Base-by-base conservation (phyloP, 2,113 vertebrate species). In the Bufo bufo region DNA sequence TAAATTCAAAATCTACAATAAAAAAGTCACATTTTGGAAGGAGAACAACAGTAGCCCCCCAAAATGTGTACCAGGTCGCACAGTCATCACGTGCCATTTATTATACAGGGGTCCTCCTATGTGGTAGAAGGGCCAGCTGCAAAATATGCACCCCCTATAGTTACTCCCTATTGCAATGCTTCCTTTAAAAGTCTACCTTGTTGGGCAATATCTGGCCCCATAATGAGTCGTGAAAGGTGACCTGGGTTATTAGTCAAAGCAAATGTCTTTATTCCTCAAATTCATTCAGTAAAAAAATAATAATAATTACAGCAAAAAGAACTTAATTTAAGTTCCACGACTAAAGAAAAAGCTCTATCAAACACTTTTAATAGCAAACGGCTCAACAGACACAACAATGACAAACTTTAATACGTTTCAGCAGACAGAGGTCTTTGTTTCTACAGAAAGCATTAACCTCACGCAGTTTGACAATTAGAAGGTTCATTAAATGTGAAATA, bases 381-480 rank as follows among this genome's bases (percentile, higher is more conserved):
- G 12, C 74, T 77, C 17, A 13, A 49, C 75, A 50, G 47, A 77
- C 19, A 79, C 20, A 52, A 52, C 47, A 79, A 16, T 79, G 77
- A 33, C 5, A 79, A 79, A 47, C 11, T 6, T 47, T 16, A 65
- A 82, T 63, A 47, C 8, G 47, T 82, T 82, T 65, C 45, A 63
- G 23, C 59, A 82, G 54, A 63, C 23, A 61, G 61, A 49, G 59
- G 33, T 82, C 59, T 82, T 65, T 82, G 80, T 82, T 63, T 63
- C 80, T 63, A 3, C 58, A 63, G 43, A 82, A 23, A 63, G 19
- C 43, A 82, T 82, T 63, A 82, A 63, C 80, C 80, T 45, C 80
- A 49, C 23, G 7, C 43, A 49, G 80, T 65, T 82, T 47, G 17
- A 65, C 58, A 82, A 82, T 82, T 82, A 82, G 80, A 82, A 58